Evolutionary conservation across 2,113 vertebrate genomes (phyloP).

Genomic region (Eonycteris spelaea): DNA sequence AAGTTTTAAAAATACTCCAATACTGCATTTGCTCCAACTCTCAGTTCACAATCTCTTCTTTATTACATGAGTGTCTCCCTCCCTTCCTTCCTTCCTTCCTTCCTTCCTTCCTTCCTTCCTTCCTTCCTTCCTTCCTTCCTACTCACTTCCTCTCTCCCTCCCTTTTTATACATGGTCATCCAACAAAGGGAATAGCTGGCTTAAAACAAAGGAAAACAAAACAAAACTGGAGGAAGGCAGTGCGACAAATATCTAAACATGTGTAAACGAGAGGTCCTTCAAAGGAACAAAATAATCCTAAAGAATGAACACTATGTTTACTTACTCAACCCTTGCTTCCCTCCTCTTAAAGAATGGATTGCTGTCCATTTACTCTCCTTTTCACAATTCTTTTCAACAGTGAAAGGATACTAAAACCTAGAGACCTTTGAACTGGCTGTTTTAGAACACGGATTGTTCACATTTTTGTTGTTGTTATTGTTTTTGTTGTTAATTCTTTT

Average conservation of each 20-base stretch:
- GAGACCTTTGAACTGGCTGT: neutral
- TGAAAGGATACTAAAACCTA: neutral
- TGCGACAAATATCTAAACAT: neutral
- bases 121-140: neutral
- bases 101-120: neutral
- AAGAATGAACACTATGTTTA: neutral
- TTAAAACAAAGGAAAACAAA: neutral
- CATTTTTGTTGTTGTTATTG: neutral
- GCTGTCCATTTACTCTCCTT: neutral
- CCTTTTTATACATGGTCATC: neutral
- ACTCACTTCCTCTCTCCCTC: neutral
- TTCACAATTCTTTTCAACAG: neutral
- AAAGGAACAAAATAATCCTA: neutral
- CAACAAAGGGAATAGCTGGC: neutral
- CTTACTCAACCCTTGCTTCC: neutral
- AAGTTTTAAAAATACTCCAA: slow-evolving; percentile 39
- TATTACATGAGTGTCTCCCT: neutral
- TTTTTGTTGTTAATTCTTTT: neutral
- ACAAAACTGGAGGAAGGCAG: neutral
- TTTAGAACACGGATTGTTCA: neutral
- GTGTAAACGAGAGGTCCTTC: neutral
- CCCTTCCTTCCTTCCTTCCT: neutral
- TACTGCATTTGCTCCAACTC: neutral
- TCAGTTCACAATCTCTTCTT: neutral
- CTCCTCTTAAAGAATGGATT: neutral